A percentile compares a stretch with the other conserved stretches of the same genome.
phyloP scores from a whole-genome alignment of 2,888 invertebrate species.

The Nesidiocoris tenuis region DNA sequence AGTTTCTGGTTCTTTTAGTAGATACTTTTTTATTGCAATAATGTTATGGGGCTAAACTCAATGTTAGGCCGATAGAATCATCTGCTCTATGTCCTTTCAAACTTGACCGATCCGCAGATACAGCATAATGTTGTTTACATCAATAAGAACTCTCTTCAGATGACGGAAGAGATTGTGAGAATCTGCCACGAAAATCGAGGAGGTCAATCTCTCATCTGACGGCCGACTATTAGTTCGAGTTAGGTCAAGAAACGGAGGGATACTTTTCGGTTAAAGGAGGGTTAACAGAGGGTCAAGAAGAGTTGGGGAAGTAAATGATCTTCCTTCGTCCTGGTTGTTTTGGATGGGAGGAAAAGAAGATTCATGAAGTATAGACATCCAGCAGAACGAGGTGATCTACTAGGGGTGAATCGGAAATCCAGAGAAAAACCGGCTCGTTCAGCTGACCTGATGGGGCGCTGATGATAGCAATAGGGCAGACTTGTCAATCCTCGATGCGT shows the following conservation, averaged over 20 bases:
- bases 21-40: too few species aligned
- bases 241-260: slow-evolving; percentile 29
- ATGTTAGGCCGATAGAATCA: too few species aligned
- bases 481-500: too few species aligned
- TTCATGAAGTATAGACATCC: neutral
- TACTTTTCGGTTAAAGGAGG: too few species aligned
- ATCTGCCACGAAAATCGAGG: neutral
- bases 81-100: too few species aligned
- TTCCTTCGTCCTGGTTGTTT: neutral
- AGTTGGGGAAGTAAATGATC: neutral
- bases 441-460: neutral
- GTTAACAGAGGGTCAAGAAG: neutral
- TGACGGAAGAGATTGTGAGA: neutral
- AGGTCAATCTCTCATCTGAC: slow-evolving; percentile 28
- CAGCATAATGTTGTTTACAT: neutral
- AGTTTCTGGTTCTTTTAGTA: too few species aligned
- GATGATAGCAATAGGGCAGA: too few species aligned
- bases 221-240: slow-evolving; percentile 37
- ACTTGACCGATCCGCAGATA: too few species aligned
- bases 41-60: too few species aligned
- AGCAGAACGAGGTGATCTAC: neutral
- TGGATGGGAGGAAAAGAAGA: neutral
- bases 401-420: neutral
- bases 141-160: neutral
- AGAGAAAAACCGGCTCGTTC: neutral